These are phyloP conservation scores for Crotalus helleri DNA, from an alignment of 2,113 vertebrate genomes.

Conservation along the genomic window DNA sequence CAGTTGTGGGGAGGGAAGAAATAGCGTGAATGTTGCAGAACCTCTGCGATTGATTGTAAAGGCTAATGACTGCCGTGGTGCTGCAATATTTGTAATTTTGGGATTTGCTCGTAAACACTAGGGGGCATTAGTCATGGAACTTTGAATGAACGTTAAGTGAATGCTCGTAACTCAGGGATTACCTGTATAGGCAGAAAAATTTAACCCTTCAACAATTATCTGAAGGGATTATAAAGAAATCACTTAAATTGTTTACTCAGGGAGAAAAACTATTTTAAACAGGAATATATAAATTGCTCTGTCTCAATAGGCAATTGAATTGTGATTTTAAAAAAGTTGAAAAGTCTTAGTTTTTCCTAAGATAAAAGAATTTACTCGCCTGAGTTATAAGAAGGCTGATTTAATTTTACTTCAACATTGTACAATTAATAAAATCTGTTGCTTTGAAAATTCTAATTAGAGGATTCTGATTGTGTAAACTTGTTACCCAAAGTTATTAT, in stretches of 20 bases:
- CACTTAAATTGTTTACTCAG: background rate
- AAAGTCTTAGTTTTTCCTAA: background rate
- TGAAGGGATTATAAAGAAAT: background rate
- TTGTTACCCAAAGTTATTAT: background rate
- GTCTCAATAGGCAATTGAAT: background rate
- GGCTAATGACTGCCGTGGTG: too few relatives aligned
- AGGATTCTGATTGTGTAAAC: background rate
- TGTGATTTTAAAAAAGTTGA: background rate
- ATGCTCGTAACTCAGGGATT: too few relatives aligned
- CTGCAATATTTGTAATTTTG: too few relatives aligned
- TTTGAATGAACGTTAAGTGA: too few relatives aligned
- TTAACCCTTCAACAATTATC: background rate
- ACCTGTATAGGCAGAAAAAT: background rate
- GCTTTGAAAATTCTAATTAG: background rate
- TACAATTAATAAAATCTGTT: background rate
- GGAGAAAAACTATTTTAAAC: background rate
- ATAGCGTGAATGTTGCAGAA: too few relatives aligned
- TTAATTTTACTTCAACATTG: background rate
- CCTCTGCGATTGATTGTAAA: too few relatives aligned
- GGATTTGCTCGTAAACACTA: too few relatives aligned
- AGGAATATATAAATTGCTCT: background rate
- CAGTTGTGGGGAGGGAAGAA: too few relatives aligned
- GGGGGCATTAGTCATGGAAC: too few relatives aligned
- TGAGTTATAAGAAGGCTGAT: background rate
- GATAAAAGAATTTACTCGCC: background rate